Evolutionary conservation across 2,797 vertebrate genomes (phyloP), one percentile per base, ranked within the genome.

Genomic region (Brachyrhaphis roseni): DNA sequence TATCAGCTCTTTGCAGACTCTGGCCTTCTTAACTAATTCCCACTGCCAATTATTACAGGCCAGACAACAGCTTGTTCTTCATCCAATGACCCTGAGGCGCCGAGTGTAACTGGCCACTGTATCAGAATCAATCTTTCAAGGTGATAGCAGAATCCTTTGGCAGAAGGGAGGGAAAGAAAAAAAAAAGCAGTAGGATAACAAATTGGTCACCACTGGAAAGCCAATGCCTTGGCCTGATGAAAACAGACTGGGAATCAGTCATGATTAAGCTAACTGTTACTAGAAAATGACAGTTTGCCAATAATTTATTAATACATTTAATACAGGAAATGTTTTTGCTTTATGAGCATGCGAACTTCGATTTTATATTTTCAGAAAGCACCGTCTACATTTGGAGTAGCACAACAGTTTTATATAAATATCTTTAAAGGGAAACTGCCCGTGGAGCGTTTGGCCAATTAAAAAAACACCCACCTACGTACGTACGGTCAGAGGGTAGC

Each of bases 71-170:
- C 66, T 87, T 81, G 84, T 64, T 82, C 79, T 86, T 82, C 77
- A 88, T 90, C 87, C 87, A 83, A 78, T 76, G 78, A 87, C 88
- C 91, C 85, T 4, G 59, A 82, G 86, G 90, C 87, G 5, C 20
- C 11, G 78, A 89, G 53, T 83, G 79, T 46, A 78, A 87, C 82
- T 68, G 51, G 18, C 82, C 46, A 8, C 83, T 81, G 28, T 77
- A 83, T 90, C 80, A 81, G 77, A 86, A 92, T 94, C 90, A 87
- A 88, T 92, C 84, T 83, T 85, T 83, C 81, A 81, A 70, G 66
- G 39, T 43, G 66, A 70, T 43, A 70, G 39, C 66, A 70, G 66
- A 26, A 70, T 43, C 66, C 20, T 41, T 26, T 13, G 66, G 20
- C 39, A 41, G 36, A 41, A 18, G 31, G 15, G 59, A 34, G 13